Percentiles rank a stretch among this genome's conserved stretches.
These are phyloP conservation scores for Drosophila nannoptera DNA, from an alignment of 1,140 invertebrate genomes.

Conservation along the genomic window DNA sequence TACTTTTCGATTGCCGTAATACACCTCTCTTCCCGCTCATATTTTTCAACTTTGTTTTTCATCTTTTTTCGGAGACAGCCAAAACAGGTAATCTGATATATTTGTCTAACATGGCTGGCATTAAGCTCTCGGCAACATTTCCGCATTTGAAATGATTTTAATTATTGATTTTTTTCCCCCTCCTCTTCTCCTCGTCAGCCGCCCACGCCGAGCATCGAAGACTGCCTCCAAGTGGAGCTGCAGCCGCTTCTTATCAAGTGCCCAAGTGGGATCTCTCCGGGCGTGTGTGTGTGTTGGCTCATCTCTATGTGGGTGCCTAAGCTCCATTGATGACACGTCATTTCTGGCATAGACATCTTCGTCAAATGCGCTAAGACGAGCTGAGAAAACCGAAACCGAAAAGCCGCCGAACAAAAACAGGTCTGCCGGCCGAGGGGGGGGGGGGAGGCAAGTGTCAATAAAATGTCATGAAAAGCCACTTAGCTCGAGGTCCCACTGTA, in stretches of 20 bases:
- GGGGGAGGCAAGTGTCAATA: conserved; percentile 58
- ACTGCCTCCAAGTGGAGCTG: conserved; percentile 18
- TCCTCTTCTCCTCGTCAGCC: conserved; percentile 21
- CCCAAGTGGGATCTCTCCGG: conserved; percentile 24
- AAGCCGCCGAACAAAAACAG: conserved; percentile 40
- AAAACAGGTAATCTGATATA: conserved; percentile 74
- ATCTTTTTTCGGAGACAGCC: conserved; percentile 14
- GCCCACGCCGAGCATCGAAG: conserved; percentile 52
- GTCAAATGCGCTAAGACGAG: conserved; percentile 72
- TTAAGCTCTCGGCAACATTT: conserved; percentile 67
- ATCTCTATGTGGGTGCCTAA: conserved; percentile 69
- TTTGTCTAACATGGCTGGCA: conserved; percentile 73
- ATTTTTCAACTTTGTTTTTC: conserved; percentile 5
- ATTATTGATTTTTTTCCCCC: conserved; percentile 73
- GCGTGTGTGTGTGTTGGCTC: conserved; percentile 8
- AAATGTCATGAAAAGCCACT: conserved; percentile 76
- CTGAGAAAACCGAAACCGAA: conserved; percentile 37
- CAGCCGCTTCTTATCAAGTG: conserved; percentile 49
- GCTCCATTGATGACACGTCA: conserved; percentile 75
- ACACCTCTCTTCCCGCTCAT: background rate
- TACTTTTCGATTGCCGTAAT: conserved; percentile 15
- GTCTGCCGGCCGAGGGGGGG: conserved; percentile 37
- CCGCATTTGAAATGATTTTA: conserved; percentile 70
- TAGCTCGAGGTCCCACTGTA: conserved; percentile 33
- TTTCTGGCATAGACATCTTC: conserved; percentile 73